These are phyloP conservation scores for Zalophus californianus DNA, from an alignment of 2,797 vertebrate species.

Conservation along the genomic window DNA sequence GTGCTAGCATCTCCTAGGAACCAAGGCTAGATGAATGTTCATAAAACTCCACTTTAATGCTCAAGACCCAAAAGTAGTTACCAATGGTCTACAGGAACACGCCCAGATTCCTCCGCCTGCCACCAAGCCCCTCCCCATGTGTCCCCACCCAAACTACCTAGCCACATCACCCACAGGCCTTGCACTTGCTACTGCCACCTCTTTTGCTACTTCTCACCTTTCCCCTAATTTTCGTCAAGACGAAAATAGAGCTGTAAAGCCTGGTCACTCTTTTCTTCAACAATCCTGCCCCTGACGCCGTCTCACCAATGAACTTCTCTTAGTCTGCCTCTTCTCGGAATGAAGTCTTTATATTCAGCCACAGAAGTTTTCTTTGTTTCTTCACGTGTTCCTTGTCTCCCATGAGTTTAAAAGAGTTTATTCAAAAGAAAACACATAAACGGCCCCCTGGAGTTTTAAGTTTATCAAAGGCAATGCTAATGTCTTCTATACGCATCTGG, in stretches of 20 bases:
- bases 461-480: background rate
- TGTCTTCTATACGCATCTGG: background rate
- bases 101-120: background rate
- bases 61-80: background rate
- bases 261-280: background rate
- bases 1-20: background rate
- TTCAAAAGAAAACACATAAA: background rate
- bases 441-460: background rate
- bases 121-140: background rate
- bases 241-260: constrained; percentile 49
- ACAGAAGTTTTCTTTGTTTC: background rate
- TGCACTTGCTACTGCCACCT: background rate
- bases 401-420: background rate
- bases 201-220: constrained; percentile 1
- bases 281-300: background rate
- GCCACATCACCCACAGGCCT: background rate
- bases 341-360: background rate
- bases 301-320: background rate
- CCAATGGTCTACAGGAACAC: background rate
- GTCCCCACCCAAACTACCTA: background rate
- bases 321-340: background rate
- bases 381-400: background rate
- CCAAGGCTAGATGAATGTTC: background rate
- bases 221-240: background rate
- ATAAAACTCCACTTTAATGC: constrained; percentile 30